phyloP scores from a whole-genome alignment of 2,888 invertebrate genomes.

The Arctia plantaginis region DNA sequence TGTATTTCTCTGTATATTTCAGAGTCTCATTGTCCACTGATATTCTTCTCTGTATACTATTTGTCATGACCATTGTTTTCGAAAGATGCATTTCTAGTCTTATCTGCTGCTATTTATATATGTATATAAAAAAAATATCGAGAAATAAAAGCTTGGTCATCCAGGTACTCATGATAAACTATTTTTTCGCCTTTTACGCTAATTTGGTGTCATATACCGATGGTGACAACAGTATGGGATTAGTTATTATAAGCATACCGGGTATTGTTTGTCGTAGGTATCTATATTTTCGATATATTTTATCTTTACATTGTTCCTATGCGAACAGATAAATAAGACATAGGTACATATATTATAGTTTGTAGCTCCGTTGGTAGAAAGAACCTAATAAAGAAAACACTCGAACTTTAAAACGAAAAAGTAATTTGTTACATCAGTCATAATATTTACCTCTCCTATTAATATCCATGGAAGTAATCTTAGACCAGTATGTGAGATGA shows the following conservation, averaged over 20 bases:
- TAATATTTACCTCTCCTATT: constrained; percentile 89
- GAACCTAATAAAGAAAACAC: no score
- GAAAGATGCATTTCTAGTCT: no score
- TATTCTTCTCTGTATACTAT: no score
- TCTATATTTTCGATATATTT: background rate
- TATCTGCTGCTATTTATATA: no score
- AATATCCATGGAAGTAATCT: constrained; percentile 92
- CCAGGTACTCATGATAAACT: no score
- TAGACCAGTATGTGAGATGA: constrained; percentile 90
- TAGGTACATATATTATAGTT: no score
- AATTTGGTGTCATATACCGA: background rate
- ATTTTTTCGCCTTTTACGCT: background rate
- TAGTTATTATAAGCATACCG: background rate
- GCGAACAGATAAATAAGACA: background rate
- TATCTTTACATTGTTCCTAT: background rate
- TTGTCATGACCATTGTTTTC: no score
- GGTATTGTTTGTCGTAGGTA: background rate
- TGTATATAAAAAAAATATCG: no score
- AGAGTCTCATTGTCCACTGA: no score
- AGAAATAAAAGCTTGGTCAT: no score
- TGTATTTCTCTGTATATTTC: no score
- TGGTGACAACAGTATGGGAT: background rate
- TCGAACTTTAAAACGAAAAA: background rate
- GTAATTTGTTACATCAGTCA: background rate
- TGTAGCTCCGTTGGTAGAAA: background rate